Evolutionary conservation across 2,888 invertebrate species (phyloP), one percentile per base, ranked within the genome.

Genomic region (Lithophane semibrunnea): DNA sequence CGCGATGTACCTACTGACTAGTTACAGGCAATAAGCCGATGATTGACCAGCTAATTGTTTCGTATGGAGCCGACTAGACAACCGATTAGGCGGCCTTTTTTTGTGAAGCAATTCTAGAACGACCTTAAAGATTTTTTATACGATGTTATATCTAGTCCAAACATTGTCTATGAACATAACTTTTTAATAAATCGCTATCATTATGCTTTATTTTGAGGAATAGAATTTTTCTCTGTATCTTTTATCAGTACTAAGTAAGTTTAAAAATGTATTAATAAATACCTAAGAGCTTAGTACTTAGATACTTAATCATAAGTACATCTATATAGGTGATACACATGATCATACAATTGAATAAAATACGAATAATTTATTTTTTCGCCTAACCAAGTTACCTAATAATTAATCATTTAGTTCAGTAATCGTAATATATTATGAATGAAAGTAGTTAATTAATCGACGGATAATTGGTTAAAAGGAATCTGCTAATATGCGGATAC

Each of bases 21-120:
- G 71, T 56, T 72, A 49, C 47, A 21, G 52, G 60, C 82, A 76
- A 49, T 61, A 29, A 60, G 69, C 58, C 61, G 60, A 85, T 85
- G 77, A 82, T 72, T 85, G 82, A 66, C 60, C 82, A 58, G 77
- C 78, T 83, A 83, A 83, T 83, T 83, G 86, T 47, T 70, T 44
- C 65, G 44, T 70, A 67, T 24, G 52, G 73, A 21, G 49, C 69
- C 63, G 83, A 77, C 86, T 86, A 83, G 86, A 83, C 86, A 73
- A 69, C 63, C 60, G 72, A 83, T 86, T 83, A 86, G 69, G 58
- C 29, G 61, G 83, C 49, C 82, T 73, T 83, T 82, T 72, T 79
- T 79, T 82, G 69, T 85, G 56, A 60, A 47, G 37, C 56, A 69
- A 65, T 73, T 74, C 37, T 80, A 52, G 60, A 71, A 68, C 60